Percentiles rank a stretch among this genome's conserved stretches.
Conservation (phyloP, 2,888 invertebrate genomes). For the Melieria omissa region DNA sequence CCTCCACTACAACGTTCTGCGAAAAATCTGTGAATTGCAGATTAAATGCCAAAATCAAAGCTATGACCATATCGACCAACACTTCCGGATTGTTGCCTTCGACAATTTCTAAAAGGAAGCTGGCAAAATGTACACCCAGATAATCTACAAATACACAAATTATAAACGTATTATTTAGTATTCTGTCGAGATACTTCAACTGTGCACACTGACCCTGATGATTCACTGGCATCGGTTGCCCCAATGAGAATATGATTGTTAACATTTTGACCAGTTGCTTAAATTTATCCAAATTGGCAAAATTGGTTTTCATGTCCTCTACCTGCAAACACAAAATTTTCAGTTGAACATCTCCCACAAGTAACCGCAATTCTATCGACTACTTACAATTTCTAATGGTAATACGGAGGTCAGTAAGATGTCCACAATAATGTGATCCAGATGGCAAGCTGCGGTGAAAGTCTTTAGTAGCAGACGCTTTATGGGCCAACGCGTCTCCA, state of each 20-base stretch:
- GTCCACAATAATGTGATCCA: constrained; percentile 83
- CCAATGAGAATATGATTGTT: constrained; percentile 91
- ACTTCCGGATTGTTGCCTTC: constrained; percentile 88
- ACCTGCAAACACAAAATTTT: constrained; percentile 63
- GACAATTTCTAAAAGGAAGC: constrained; percentile 82
- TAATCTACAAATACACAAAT: constrained; percentile 73
- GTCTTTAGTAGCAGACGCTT: constrained; percentile 84
- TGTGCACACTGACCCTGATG: constrained; percentile 77
- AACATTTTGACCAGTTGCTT: constrained; percentile 85
- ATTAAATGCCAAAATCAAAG: constrained; percentile 87
- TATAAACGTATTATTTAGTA: neutral
- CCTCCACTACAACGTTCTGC: constrained; percentile 79
- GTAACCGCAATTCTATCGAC: neutral
- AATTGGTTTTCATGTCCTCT: constrained; percentile 81
- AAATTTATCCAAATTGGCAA: constrained; percentile 80
- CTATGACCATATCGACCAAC: constrained; percentile 85
- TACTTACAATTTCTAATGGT: constrained; percentile 89
- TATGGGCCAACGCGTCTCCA: constrained; percentile 91
- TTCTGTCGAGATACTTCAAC: too few species aligned
- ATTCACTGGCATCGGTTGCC: constrained; percentile 87
- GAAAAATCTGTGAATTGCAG: constrained; percentile 79
- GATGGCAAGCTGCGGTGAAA: constrained; percentile 87
- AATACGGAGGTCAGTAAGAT: constrained; percentile 88
- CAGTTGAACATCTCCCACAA: constrained; percentile 5
- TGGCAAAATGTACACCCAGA: constrained; percentile 84